These are phyloP conservation scores for Hormaphis cornu DNA, from an alignment of 1,140 invertebrate genomes.

Conservation along the genomic window DNA sequence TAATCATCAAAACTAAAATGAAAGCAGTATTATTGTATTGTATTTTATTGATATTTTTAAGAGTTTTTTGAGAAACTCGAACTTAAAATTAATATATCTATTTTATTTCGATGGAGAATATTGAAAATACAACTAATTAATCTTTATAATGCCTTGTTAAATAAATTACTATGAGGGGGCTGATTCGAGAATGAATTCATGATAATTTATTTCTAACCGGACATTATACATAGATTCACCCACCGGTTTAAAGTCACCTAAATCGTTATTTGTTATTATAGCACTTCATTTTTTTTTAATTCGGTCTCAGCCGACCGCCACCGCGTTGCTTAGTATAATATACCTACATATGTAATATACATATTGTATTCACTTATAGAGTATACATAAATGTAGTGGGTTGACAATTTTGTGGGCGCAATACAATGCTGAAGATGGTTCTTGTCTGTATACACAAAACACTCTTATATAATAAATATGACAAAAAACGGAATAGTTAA, in stretches of 20 bases:
- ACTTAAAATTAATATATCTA: no score
- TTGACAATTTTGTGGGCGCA: conserved; percentile 2
- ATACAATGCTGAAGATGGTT: background rate
- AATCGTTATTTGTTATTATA: conserved; percentile 9
- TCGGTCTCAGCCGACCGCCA: background rate
- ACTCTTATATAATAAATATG: background rate
- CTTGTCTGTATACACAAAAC: background rate
- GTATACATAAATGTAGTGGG: no score
- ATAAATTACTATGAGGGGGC: background rate
- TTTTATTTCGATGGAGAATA: no score
- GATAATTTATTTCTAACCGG: background rate
- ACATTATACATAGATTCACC: conserved; percentile 10
- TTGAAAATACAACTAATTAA: no score
- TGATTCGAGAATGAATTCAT: background rate
- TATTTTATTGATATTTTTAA: no score
- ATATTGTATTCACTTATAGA: no score
- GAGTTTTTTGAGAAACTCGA: no score
- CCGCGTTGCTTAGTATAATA: background rate
- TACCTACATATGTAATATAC: no score
- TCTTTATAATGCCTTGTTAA: background rate
- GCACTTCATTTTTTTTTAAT: background rate
- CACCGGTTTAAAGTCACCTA: background rate
- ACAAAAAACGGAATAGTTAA: background rate
- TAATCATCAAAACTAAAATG: no score
- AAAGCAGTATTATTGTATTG: no score